Conservation (phyloP, 2,888 invertebrate species). For the Notodromas monacha region DNA sequence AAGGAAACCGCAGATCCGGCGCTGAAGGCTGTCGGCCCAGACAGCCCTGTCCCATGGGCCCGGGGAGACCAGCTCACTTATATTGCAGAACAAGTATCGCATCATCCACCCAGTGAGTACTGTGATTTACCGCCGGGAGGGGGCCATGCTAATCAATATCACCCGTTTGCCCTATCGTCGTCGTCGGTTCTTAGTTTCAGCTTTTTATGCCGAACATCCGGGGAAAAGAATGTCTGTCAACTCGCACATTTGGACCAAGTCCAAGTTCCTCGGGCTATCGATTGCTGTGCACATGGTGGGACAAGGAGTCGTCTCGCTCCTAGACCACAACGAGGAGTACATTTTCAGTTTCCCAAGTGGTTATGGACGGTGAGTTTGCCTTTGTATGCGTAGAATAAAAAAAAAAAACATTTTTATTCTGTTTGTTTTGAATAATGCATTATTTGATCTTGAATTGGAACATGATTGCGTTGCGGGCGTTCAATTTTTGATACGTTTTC, state of each 20-base stretch:
- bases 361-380: slow-evolving; percentile 61
- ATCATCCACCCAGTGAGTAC: slow-evolving; percentile 69
- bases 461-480: too few species aligned
- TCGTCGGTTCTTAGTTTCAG: slow-evolving; percentile 38
- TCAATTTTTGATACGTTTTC: too few species aligned
- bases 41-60: slow-evolving; percentile 75
- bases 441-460: too few species aligned
- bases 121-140: slow-evolving; percentile 5
- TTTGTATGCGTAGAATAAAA: too few species aligned
- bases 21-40: slow-evolving; percentile 19
- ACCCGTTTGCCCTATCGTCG: not conserved
- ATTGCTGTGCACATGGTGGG: slow-evolving; percentile 91
- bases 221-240: slow-evolving; percentile 62
- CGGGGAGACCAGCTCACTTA: slow-evolving; percentile 56
- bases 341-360: slow-evolving; percentile 88
- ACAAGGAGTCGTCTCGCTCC: slow-evolving; percentile 55
- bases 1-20: slow-evolving; percentile 6
- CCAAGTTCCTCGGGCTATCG: slow-evolving; percentile 87
- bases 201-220: slow-evolving; percentile 90
- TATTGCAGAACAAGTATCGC: slow-evolving; percentile 91
- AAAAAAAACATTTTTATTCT: too few species aligned
- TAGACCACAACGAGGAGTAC: slow-evolving; percentile 74
- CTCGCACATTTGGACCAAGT: slow-evolving; percentile 95
- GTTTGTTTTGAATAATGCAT: too few species aligned
- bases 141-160: not conserved